Base-by-base conservation (phyloP, 2,113 vertebrate genomes). In the Cyphomyrus plagiostoma region DNA sequence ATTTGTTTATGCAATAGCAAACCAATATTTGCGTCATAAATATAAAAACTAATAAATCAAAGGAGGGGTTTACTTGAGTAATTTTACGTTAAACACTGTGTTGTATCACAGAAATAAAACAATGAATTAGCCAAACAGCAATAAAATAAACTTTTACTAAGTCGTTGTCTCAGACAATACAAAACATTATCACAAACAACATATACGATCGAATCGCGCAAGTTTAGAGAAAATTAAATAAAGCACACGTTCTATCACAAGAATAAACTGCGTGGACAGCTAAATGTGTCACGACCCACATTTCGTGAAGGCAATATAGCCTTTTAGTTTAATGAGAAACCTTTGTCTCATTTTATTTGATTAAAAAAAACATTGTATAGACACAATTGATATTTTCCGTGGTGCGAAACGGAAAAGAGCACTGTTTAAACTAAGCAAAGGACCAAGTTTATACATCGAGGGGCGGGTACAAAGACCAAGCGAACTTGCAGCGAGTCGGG, bases 251-350 rank as follows among this genome's bases (percentile, higher is more conserved):
- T 21, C 26, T 88, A 42, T 70, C 11, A 17, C 42, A 70, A 21
- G n/a, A 74, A 49, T 42, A 88, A 88, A 21, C 42, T 26, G 66
- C 88, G n/a, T 48, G 62, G 26, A 48, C 70, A 19, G 58, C 91
- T 89, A 53, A 90, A 52, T 86, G 90, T 90, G 45, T 35, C 87
- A 58, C 94, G 94, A 95, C 94, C 95, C 89, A 94, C 85, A 93
- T 95, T 92, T 84, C 91, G 77, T 62, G 91, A 90, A 89, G 92
- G 91, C 92, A 82, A 89, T 13, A 26, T 26, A 11, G 9, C 62
- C n/a, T 70, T 70, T 70, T 70, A 70, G n/a, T 13, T 30, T 70
- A 70, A 70, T 70, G n/a, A 70, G 3, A 30, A 70, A 70, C 9
- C n/a, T 70, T 26, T 30, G 9, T 66, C 62, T 4, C 26, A 70